Conservation (phyloP, 2,113 vertebrate species). For the Castor canadensis region DNA sequence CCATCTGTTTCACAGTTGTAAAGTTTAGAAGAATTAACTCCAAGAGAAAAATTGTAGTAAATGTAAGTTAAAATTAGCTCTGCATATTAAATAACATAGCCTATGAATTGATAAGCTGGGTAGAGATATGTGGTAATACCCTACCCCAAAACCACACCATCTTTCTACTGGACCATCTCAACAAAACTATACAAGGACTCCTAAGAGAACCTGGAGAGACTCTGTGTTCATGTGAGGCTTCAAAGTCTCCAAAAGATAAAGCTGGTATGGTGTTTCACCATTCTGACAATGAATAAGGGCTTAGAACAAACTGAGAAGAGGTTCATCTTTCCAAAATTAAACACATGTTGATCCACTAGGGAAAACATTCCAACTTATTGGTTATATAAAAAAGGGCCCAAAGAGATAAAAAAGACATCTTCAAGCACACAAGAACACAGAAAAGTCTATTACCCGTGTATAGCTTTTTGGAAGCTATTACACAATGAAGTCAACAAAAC, state of each 20-base stretch:
- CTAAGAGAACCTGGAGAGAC: not conserved
- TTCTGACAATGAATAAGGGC: not conserved
- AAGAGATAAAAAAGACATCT: not conserved
- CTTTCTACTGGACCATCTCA: not conserved
- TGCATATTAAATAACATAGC: not conserved
- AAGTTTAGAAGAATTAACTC: not conserved
- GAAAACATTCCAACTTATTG: not conserved
- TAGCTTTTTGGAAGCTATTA: not conserved
- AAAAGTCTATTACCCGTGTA: not conserved
- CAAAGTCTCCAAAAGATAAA: not conserved
- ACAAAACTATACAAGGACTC: not conserved
- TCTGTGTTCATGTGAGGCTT: not conserved
- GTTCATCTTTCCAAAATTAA: constrained; percentile 10
- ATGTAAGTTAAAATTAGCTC: not conserved
- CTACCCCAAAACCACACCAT: not conserved
- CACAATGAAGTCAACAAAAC: not conserved
- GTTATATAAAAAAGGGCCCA: not conserved
- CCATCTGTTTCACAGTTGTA: not conserved
- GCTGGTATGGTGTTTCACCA: not conserved
- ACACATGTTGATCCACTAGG: not conserved
- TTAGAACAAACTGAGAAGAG: not conserved
- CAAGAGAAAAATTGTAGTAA: not conserved
- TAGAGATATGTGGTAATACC: not conserved
- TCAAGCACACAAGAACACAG: not conserved
- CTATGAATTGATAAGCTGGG: not conserved